Evolutionary conservation across 1,140 invertebrate species (phyloP).

Genomic region (Meloidogyne exigua): DNA sequence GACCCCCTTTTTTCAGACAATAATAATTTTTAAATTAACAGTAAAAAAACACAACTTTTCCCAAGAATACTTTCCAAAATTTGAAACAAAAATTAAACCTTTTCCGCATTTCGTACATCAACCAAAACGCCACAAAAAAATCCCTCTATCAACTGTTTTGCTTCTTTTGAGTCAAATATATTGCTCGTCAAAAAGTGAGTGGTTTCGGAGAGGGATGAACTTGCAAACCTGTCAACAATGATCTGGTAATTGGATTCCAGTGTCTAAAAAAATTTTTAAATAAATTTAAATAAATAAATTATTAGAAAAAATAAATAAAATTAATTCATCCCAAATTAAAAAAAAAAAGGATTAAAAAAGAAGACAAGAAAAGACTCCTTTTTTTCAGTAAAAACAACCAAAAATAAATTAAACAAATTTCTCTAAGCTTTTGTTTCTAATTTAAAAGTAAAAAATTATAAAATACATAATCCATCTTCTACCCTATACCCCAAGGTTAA

Average conservation of each 20-base stretch:
- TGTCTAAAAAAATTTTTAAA: not conserved
- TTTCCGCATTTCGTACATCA: constrained; percentile 29
- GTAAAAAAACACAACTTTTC: not conserved
- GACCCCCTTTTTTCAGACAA: too few species aligned
- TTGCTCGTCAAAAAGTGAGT: not conserved
- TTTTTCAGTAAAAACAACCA: too few species aligned
- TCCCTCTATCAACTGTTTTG: constrained; percentile 9
- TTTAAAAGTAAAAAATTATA: too few species aligned
- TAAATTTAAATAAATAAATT: too few species aligned
- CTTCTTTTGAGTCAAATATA: not conserved
- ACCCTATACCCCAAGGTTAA: not conserved
- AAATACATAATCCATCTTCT: too few species aligned
- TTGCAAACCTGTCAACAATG: not conserved
- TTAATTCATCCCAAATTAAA: too few species aligned
- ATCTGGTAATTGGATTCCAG: not conserved
- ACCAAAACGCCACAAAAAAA: constrained; percentile 30
- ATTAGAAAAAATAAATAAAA: too few species aligned
- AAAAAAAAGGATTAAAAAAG: too few species aligned
- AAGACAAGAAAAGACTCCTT: too few species aligned
- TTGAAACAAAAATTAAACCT: constrained; percentile 8
- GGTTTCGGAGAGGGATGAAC: not conserved
- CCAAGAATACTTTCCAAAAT: not conserved
- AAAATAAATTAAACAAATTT: too few species aligned
- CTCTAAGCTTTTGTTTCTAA: too few species aligned
- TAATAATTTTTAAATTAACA: not conserved